Base-by-base conservation (phyloP, 2,888 invertebrate species). In the Lasioglossum villosulum region DNA sequence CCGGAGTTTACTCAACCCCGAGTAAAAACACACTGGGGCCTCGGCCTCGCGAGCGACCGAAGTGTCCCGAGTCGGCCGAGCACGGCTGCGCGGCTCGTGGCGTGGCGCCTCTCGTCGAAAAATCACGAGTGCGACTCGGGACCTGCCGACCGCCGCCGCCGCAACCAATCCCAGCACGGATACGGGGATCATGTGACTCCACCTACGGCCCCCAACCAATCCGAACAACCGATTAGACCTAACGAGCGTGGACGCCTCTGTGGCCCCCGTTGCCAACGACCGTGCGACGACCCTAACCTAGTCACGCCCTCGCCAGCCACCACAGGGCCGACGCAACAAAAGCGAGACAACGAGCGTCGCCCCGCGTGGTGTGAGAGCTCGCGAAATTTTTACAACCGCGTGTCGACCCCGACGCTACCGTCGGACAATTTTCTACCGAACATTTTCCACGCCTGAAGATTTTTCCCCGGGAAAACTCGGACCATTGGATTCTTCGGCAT, bases 1-100 rank as follows among this genome's bases (percentile, higher is more conserved):
- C 95, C 95, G 96, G 96, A 96, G 97, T 97, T 97, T 97, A 97
- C 97, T 97, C 97, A 97, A 97, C 92, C 94, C 94, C 93, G 94
- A 94, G 94, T 94, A 94, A 94, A 94, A 94, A 94, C 94, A 94
- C 93, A 94, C 94, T 94, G 94, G 88, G 91, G 85, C 89, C 90
- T 91, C 89, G 90, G 88, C 83, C 86, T 86, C 87, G 90, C 90
- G 83, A 86, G 84, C 86, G 74, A 82, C 48, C 86, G 78, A 86
- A 91, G 89, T 90, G 83, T 87, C 86, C 87, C 71, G 70, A 30
- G 80, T 59, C 71, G 80, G 59, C n/a, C 75, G 73, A 89, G 89
- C 78, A 90, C 91, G 91, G 86, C 86, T 91, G 91, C 90, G 90
- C 90, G 84, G 78, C 76, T 80, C 75, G 77, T 84, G 79, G 66